A percentile compares a stretch with the other conserved stretches of the same genome.
These are phyloP conservation scores for Brachypodius melanocephalos DNA, from an alignment of 2,113 vertebrate species.

Conservation along the genomic window DNA sequence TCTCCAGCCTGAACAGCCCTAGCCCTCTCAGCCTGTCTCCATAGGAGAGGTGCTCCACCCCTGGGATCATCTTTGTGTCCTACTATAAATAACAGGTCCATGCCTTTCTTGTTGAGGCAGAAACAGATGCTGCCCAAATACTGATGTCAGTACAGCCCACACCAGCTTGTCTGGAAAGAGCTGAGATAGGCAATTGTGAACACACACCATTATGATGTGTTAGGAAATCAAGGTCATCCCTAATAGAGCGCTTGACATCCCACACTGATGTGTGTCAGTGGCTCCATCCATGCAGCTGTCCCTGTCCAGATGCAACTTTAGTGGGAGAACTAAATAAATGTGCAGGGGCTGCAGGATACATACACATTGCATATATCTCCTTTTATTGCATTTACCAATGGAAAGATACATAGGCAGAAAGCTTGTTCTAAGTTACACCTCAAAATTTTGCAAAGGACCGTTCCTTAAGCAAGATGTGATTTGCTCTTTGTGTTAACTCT, in stretches of 20 bases:
- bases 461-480: neutral
- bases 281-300: neutral
- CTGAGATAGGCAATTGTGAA: neutral
- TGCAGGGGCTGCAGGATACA: neutral
- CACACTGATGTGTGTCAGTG: neutral
- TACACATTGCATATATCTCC: neutral
- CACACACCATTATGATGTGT: rapidly evolving
- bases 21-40: neutral
- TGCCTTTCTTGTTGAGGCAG: neutral
- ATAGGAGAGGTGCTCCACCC: neutral
- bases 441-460: neutral
- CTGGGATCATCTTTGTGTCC: neutral
- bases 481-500: neutral
- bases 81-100: neutral
- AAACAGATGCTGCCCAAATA: neutral
- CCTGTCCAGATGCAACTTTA: neutral
- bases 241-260: neutral
- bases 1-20: neutral
- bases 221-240: neutral
- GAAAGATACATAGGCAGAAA: neutral
- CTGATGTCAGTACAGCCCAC: neutral
- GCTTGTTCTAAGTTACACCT: neutral
- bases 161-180: neutral
- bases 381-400: neutral
- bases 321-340: neutral